A percentile compares a stretch with the other conserved stretches of the same genome.
Evolutionary conservation across 2,797 vertebrate species (phyloP).

Genomic region (Coccyzus lansbergi): DNA sequence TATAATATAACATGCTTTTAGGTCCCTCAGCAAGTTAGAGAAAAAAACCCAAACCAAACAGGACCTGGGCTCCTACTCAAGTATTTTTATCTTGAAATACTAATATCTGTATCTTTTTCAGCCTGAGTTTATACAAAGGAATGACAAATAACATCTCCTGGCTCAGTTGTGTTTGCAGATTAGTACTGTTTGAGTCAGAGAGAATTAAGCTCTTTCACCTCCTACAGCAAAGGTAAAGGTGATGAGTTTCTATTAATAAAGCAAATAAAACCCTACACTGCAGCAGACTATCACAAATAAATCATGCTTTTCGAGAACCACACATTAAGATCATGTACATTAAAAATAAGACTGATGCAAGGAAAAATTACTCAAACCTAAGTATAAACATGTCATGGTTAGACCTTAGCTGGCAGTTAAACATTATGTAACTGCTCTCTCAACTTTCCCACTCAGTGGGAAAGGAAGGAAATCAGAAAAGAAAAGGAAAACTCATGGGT

Average conservation of each 20-base stretch:
- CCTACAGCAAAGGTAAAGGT: slow-evolving; percentile 46
- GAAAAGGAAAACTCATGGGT: too few species aligned
- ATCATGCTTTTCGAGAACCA: background rate
- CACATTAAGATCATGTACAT: background rate
- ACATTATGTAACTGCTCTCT: too few species aligned
- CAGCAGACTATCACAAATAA: slow-evolving; percentile 30
- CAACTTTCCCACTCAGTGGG: too few species aligned
- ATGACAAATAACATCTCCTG: slow-evolving; percentile 15
- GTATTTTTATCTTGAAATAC: slow-evolving; percentile 10
- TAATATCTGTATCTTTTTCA: background rate
- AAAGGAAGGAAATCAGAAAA: too few species aligned
- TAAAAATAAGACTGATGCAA: slow-evolving; percentile 16
- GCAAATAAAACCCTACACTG: slow-evolving; percentile 25
- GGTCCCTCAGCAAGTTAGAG: background rate
- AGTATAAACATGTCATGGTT: too few species aligned
- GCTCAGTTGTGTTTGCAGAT: slow-evolving; percentile 19
- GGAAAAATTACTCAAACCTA: background rate
- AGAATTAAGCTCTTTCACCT: slow-evolving; percentile 52
- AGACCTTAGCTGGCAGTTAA: too few species aligned
- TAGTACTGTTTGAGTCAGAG: slow-evolving; percentile 14
- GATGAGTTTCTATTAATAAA: slow-evolving; percentile 39
- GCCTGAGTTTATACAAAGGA: background rate
- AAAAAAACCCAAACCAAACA: background rate
- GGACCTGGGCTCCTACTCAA: background rate
- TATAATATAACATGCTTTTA: background rate